These are phyloP conservation scores for Oryzias curvinotus DNA, from an alignment of 2,113 vertebrate genomes.

Conservation along the genomic window DNA sequence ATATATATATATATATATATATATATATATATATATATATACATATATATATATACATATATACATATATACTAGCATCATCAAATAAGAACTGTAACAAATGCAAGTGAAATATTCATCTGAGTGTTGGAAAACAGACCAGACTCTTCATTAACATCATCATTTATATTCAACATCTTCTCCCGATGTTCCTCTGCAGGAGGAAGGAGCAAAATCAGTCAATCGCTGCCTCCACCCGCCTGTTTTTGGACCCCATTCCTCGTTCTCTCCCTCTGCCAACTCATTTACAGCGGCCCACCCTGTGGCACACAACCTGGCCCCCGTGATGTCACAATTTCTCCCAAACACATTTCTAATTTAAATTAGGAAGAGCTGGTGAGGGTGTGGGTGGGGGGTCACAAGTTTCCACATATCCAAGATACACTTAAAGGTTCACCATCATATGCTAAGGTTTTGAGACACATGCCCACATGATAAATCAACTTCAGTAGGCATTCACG, in stretches of 20 bases:
- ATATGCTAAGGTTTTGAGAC: not conserved
- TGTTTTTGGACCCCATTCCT: constrained; percentile 23
- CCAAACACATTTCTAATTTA: not conserved
- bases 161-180: constrained; percentile 45
- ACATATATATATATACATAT: not conserved
- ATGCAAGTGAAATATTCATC: constrained; percentile 9
- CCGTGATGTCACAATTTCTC: constrained; percentile 6
- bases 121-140: constrained; percentile 7
- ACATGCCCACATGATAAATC: not conserved
- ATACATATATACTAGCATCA: not conserved
- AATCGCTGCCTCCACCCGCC: constrained; percentile 42
- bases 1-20: not conserved
- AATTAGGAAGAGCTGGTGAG: too few species aligned
- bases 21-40: not conserved
- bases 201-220: constrained; percentile 26
- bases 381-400: too few species aligned
- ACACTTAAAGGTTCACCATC: too few species aligned
- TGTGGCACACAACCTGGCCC: constrained; percentile 51
- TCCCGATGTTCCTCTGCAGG: constrained; percentile 51
- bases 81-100: not conserved
- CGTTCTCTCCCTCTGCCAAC: constrained; percentile 23
- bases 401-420: too few species aligned
- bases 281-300: constrained; percentile 52
- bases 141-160: constrained; percentile 40
- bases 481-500: not conserved